phyloP scores from a whole-genome alignment of 2,113 vertebrate species.

The Ctenomys sociabilis region DNA sequence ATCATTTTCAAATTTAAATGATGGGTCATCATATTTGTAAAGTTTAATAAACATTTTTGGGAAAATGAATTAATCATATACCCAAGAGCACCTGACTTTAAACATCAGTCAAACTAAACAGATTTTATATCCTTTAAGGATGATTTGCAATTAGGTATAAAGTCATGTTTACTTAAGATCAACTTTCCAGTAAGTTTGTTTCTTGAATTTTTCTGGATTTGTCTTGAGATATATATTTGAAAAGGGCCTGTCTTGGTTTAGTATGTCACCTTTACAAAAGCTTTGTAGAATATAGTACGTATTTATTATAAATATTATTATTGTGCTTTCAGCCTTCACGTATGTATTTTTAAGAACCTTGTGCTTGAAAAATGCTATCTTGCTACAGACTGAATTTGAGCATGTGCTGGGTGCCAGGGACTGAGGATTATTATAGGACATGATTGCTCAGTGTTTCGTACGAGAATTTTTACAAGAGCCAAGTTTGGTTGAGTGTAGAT shows the following conservation, averaged over 20 bases:
- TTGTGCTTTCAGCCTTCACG: not conserved
- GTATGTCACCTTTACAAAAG: conserved; percentile 13
- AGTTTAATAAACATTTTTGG: conserved; percentile 33
- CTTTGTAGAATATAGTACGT: not conserved
- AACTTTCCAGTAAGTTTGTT: conserved; percentile 6
- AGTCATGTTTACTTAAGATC: conserved; percentile 2
- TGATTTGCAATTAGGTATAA: conserved; percentile 30
- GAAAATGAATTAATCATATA: conserved; percentile 40
- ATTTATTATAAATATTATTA: conserved; percentile 48
- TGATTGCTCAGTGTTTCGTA: not conserved
- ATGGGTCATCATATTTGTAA: conserved; percentile 53
- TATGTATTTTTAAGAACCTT: not conserved
- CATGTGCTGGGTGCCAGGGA: not conserved
- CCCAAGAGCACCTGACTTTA: conserved; percentile 79
- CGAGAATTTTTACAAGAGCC: not conserved
- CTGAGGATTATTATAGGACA: not conserved
- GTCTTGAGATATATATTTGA: not conserved
- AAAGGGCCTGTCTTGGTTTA: not conserved
- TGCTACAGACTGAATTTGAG: conserved; percentile 46
- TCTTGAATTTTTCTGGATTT: conserved; percentile 22
- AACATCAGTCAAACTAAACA: conserved; percentile 74
- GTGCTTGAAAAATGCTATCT: not conserved
- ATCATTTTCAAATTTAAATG: conserved; percentile 54
- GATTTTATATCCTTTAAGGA: conserved; percentile 51
- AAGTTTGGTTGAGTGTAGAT: not conserved